Conservation (phyloP, 2,113 vertebrate species). For the Ranitomeya variabilis region DNA sequence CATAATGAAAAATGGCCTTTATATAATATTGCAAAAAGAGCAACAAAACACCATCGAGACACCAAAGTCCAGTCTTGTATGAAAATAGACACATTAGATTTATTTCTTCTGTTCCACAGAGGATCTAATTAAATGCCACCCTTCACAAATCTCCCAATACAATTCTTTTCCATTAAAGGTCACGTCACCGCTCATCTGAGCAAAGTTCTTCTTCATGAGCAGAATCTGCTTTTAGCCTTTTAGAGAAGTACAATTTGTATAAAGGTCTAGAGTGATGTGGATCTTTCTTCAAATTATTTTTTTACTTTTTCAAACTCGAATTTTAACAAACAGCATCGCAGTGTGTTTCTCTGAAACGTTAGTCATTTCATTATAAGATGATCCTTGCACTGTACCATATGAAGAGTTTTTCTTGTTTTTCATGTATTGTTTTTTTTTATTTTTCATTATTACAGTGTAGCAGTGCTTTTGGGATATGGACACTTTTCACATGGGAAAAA, state of each 20-base stretch:
- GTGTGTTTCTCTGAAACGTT: background rate
- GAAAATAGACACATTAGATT: background rate
- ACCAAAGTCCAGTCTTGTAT: background rate
- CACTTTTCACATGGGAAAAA: too few relatives aligned
- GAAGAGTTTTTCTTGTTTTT: background rate
- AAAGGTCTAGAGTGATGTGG: background rate
- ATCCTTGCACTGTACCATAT: background rate
- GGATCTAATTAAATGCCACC: constrained; percentile 1
- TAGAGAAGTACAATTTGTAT: background rate
- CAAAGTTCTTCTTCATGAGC: background rate
- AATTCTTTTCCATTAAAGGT: constrained; percentile 15
- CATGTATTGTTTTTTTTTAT: background rate
- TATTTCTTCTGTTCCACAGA: background rate
- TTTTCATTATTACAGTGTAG: background rate
- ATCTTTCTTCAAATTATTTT: background rate
- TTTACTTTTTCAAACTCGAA: background rate
- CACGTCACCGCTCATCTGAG: background rate
- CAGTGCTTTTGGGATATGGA: background rate
- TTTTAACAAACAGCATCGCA: background rate
- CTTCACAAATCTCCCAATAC: constrained; percentile 16
- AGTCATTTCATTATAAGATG: background rate
- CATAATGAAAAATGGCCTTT: background rate
- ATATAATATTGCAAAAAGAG: background rate
- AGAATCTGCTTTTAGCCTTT: background rate
- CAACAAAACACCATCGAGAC: background rate